phyloP scores from a whole-genome alignment of 1,140 invertebrate genomes.

The Bradynema listronoti region DNA sequence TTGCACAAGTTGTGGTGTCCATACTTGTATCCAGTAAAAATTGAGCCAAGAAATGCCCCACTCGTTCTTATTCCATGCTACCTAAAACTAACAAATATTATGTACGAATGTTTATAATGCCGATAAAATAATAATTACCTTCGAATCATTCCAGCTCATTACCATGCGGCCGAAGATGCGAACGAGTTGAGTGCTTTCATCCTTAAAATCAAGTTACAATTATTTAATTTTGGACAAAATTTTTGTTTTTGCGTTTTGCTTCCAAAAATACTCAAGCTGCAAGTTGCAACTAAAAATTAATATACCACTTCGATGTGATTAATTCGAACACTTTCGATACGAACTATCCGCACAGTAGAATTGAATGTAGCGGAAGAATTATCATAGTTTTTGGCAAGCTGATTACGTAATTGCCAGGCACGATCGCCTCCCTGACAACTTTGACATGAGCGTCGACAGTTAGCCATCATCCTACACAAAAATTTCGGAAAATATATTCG shows the following conservation, averaged over 20 bases:
- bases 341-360: slow-evolving; percentile 36
- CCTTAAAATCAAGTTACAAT: slow-evolving; percentile 6
- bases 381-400: slow-evolving; percentile 50
- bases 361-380: slow-evolving; percentile 36
- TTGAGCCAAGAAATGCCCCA: slow-evolving; percentile 57
- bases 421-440: slow-evolving; percentile 55
- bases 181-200: slow-evolving; percentile 20
- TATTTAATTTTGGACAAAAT: neutral
- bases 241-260: neutral
- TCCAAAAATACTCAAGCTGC: neutral
- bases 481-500: slow-evolving; percentile 4
- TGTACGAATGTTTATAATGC: no score
- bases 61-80: slow-evolving; percentile 53
- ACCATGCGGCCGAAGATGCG: slow-evolving; percentile 49
- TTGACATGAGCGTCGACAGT: slow-evolving; percentile 55
- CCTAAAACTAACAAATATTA: no score
- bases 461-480: slow-evolving; percentile 52
- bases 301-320: slow-evolving; percentile 17
- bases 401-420: slow-evolving; percentile 51
- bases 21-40: slow-evolving; percentile 58
- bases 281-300: neutral
- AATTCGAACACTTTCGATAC: slow-evolving; percentile 36
- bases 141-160: slow-evolving; percentile 53
- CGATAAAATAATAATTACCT: no score
- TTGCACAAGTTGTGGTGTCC: slow-evolving; percentile 56